These are phyloP conservation scores for Halocynthia roretzi DNA, from an alignment of 23 tunicate species.

Conservation along the genomic window DNA sequence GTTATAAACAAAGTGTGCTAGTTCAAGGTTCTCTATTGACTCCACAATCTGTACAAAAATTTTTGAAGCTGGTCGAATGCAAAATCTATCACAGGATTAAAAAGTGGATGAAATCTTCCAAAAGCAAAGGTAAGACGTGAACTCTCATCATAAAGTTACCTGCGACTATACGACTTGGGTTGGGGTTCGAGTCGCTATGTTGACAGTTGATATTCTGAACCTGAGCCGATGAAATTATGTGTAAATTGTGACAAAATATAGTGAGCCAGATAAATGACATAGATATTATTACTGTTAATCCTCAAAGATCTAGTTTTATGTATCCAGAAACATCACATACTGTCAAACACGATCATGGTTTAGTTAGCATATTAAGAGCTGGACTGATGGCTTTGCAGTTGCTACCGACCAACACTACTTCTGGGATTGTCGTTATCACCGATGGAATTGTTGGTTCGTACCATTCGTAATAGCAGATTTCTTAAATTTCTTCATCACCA, in stretches of 20 bases:
- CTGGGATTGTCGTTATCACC: constrained; percentile 68
- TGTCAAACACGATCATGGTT: constrained; percentile 32
- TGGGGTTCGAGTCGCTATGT: too few relatives aligned
- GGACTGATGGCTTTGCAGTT: constrained; percentile 62
- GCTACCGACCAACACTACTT: constrained; percentile 63
- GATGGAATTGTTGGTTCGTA: constrained; percentile 77
- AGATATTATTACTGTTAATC: too few relatives aligned
- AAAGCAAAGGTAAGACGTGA: too few relatives aligned
- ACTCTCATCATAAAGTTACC: too few relatives aligned
- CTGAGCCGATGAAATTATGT: too few relatives aligned
- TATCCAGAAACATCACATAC: not conserved
- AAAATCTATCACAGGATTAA: constrained; percentile 7
- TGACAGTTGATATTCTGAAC: not conserved
- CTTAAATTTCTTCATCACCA: not conserved
- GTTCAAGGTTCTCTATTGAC: constrained; percentile 68
- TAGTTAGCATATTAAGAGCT: constrained; percentile 61
- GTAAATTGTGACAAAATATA: too few relatives aligned
- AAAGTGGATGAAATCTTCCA: not conserved
- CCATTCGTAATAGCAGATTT: not conserved
- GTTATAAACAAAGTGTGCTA: constrained; percentile 48
- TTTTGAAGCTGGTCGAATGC: constrained; percentile 11
- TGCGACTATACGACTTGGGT: too few relatives aligned
- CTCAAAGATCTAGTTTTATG: too few relatives aligned
- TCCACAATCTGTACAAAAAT: not conserved
- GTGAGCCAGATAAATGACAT: too few relatives aligned